Percentiles rank a stretch among this genome's conserved stretches.
Conservation (phyloP, 1,140 invertebrate genomes). For the Eciton burchellii region DNA sequence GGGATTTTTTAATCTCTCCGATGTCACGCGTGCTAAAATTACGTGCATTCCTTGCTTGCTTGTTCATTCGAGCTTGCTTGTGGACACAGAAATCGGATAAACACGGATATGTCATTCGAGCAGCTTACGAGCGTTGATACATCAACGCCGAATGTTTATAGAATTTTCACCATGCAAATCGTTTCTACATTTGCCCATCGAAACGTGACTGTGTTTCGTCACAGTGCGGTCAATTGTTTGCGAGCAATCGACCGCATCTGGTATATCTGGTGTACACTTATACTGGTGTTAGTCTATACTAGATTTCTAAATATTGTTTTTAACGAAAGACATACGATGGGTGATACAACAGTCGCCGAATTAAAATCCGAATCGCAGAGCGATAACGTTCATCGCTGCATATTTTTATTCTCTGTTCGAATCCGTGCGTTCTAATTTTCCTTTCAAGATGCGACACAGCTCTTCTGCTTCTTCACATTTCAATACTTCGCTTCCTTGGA, state of each 20-base stretch:
- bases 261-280: not conserved
- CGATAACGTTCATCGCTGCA: not conserved
- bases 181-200: constrained; percentile 1
- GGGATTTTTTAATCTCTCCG: not conserved
- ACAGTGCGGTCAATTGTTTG: constrained; percentile 18
- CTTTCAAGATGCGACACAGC: not conserved
- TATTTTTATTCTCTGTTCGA: not conserved
- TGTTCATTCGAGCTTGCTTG: not conserved
- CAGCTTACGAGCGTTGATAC: constrained; percentile 1
- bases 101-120: constrained; percentile 30
- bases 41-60: not conserved
- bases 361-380: constrained; percentile 9
- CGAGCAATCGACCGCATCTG: constrained; percentile 21
- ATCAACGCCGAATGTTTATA: not conserved
- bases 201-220: constrained; percentile 3
- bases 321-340: not conserved
- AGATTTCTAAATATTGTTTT: constrained; percentile 26
- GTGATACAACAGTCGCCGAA: not conserved
- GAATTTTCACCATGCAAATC: constrained; percentile 41
- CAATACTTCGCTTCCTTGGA: too few species aligned
- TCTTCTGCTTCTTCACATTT: not conserved
- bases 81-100: constrained; percentile 26
- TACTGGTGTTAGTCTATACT: not conserved
- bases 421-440: not conserved
- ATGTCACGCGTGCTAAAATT: not conserved